phyloP scores from a whole-genome alignment of 2,888 invertebrate species.

The Taenaris catops region DNA sequence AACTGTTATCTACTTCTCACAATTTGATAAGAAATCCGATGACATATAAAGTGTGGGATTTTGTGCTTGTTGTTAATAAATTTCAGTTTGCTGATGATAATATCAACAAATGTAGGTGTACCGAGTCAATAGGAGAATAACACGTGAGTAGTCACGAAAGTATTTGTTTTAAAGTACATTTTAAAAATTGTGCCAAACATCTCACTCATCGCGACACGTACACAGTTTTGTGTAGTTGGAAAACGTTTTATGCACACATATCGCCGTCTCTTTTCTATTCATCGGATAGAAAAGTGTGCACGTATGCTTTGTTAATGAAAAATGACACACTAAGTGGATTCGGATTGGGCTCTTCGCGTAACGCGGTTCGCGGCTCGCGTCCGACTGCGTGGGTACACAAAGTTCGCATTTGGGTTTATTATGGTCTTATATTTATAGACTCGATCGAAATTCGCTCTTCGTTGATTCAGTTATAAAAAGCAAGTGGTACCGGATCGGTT shows the following conservation, averaged over 20 bases:
- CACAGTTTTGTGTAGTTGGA: constrained; percentile 12
- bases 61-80: no score
- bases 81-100: no score
- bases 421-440: constrained; percentile 62
- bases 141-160: constrained; percentile 4
- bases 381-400: constrained; percentile 42
- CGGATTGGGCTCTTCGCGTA: constrained; percentile 24
- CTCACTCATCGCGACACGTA: constrained; percentile 7
- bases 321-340: constrained; percentile 9
- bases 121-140: constrained; percentile 19
- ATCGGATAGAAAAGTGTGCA: constrained; percentile 19
- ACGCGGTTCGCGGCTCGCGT: constrained; percentile 46
- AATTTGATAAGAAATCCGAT: no score
- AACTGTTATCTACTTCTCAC: no score
- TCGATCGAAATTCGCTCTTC: constrained; percentile 32
- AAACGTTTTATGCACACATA: constrained; percentile 11
- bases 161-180: constrained; percentile 11
- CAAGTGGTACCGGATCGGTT: constrained; percentile 22
- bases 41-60: no score
- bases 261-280: constrained; percentile 18
- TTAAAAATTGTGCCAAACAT: constrained; percentile 18
- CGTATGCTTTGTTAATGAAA: constrained; percentile 14
- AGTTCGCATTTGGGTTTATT: constrained; percentile 33
- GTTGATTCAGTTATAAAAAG: constrained; percentile 24
- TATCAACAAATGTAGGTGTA: constrained; percentile 18